These are phyloP conservation scores for Petrocephalus sullivani DNA, from an alignment of 2,797 vertebrate genomes.

Conservation along the genomic window DNA sequence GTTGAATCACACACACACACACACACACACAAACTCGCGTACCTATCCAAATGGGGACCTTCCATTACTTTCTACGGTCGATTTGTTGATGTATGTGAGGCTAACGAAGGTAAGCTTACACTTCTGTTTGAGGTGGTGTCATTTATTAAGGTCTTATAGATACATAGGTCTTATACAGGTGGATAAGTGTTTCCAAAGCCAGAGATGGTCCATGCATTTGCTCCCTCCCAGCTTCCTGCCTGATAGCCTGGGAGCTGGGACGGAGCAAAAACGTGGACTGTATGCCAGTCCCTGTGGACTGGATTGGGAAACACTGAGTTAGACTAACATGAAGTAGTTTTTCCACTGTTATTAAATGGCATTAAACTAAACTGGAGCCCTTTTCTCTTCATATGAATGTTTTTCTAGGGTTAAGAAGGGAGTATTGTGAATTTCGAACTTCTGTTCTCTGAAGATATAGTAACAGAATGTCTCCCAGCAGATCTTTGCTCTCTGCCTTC, in stretches of 20 bases:
- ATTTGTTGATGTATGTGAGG: background rate
- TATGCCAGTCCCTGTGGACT: background rate
- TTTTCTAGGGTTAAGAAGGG: background rate
- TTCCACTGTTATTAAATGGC: background rate
- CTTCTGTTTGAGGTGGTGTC: background rate
- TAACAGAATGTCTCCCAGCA: background rate
- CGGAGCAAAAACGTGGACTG: background rate
- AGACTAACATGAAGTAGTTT: background rate
- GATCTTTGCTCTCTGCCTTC: background rate
- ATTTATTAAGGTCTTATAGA: background rate
- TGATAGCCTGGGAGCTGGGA: background rate
- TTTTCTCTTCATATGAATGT: background rate
- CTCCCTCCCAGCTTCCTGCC: background rate
- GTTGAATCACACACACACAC: no score
- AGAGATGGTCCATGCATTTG: background rate
- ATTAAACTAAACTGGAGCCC: background rate
- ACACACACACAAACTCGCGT: no score
- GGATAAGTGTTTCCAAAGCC: background rate
- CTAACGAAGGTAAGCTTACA: background rate
- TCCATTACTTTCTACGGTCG: background rate
- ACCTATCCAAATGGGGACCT: no score
- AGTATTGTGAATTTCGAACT: background rate
- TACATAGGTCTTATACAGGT: background rate
- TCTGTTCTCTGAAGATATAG: background rate
- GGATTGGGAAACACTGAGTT: background rate